phyloP scores from a whole-genome alignment of 2,113 vertebrate species.

The Pachyramphus minor region DNA sequence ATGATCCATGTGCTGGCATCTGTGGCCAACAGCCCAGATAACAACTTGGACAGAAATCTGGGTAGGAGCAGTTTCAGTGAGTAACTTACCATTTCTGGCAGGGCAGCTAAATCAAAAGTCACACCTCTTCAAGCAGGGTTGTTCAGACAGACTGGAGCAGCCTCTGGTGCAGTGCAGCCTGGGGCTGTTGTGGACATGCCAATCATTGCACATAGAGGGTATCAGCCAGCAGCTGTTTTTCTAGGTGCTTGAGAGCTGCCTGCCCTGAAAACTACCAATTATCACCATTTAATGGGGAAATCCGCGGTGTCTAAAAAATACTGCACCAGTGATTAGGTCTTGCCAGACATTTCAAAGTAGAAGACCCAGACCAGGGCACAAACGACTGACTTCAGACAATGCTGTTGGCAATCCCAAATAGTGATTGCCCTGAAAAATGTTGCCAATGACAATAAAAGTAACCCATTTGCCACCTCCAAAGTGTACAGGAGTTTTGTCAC shows the following conservation, averaged over 20 bases:
- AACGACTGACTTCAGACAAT: background rate
- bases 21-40: background rate
- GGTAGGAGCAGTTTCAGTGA: background rate
- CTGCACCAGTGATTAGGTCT: background rate
- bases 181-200: rapidly evolving
- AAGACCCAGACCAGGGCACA: background rate
- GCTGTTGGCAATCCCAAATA: background rate
- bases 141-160: background rate
- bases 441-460: background rate
- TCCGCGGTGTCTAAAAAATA: background rate
- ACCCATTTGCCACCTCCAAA: background rate
- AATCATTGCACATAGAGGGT: background rate
- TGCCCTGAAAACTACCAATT: background rate
- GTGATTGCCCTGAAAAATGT: background rate
- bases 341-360: background rate
- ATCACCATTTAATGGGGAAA: background rate
- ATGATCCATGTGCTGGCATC: rapidly evolving
- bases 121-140: background rate
- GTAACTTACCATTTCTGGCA: background rate
- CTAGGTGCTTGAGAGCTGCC: background rate
- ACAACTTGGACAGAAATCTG: background rate
- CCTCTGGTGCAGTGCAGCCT: rapidly evolving
- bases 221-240: background rate
- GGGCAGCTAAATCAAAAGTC: background rate
- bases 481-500: background rate